Percentiles rank a stretch among this genome's conserved stretches.
phyloP scores from a whole-genome alignment of 2,888 invertebrate genomes.

The Melipona bicolor region DNA sequence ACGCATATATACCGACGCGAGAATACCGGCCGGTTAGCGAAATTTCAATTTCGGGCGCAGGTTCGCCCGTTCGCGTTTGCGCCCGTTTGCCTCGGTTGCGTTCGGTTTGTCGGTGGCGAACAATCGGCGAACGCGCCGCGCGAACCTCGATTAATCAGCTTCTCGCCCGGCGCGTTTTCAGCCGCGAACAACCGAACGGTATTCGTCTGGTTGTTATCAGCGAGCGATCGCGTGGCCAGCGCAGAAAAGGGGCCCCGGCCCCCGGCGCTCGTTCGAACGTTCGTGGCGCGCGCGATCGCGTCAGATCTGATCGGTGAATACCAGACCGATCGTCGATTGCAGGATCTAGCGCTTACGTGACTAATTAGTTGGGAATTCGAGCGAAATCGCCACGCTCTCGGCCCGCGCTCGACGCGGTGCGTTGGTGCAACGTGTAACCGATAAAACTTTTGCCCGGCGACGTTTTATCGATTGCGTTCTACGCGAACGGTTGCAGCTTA shows the following conservation, averaged over 20 bases:
- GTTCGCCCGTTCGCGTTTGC: neutral
- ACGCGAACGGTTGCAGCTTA: neutral
- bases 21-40: constrained; percentile 7
- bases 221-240: constrained; percentile 25
- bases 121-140: neutral
- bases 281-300: constrained; percentile 40
- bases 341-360: constrained; percentile 67
- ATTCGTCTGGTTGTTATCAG: constrained; percentile 39
- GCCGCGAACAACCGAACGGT: constrained; percentile 12
- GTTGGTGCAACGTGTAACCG: constrained; percentile 51
- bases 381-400: constrained; percentile 56
- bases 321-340: constrained; percentile 63
- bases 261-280: constrained; percentile 40
- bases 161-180: constrained; percentile 34
- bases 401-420: constrained; percentile 51
- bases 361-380: constrained; percentile 70
- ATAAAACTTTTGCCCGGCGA: constrained; percentile 51
- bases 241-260: neutral
- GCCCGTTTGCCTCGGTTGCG: neutral
- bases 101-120: neutral
- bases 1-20: no score
- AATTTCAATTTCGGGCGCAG: constrained; percentile 40
- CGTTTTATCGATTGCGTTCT: constrained; percentile 64
- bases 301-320: constrained; percentile 63
- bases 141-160: constrained; percentile 37